Evolutionary conservation across 2,888 invertebrate species (phyloP).

Genomic region (Arrhopalites spinosus): DNA sequence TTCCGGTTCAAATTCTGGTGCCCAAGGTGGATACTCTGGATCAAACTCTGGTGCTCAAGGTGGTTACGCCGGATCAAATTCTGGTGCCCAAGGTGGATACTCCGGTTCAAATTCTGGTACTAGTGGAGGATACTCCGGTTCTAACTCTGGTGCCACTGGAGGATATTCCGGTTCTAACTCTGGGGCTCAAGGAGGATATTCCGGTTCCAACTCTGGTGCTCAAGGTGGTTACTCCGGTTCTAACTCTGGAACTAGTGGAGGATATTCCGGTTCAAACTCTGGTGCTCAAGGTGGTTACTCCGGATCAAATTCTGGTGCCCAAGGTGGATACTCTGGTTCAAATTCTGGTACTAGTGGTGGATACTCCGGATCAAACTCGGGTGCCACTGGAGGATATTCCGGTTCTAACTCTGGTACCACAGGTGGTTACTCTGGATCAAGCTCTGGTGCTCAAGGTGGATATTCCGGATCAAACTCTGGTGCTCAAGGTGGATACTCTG

Average conservation of each 20-base stretch:
- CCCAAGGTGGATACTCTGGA: constrained; percentile 10
- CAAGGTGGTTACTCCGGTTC: constrained; percentile 1
- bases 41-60: constrained; percentile 14
- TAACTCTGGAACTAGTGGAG: too few species aligned
- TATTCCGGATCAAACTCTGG: not conserved
- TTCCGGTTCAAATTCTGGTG: constrained; percentile 6
- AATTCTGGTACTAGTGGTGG: not conserved
- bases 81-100: not conserved
- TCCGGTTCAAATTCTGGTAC: not conserved
- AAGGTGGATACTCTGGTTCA: not conserved
- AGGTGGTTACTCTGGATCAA: too few species aligned
- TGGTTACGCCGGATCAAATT: not conserved
- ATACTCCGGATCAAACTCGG: constrained; percentile 11
- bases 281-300: not conserved
- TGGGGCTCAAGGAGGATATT: not conserved
- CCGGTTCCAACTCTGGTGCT: constrained; percentile 6
- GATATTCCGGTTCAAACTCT: constrained; percentile 8
- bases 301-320: constrained; percentile 5
- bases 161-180: not conserved
- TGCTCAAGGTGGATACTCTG: not conserved
- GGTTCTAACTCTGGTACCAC: too few species aligned
- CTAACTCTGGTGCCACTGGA: not conserved
- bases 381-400: constrained; percentile 18
- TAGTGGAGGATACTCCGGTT: constrained; percentile 20
- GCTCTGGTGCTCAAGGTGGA: too few species aligned